Percentiles rank a stretch among this genome's conserved stretches.
These are phyloP conservation scores for Syndactyla subalaris DNA, from an alignment of 2,797 vertebrate genomes.

Conservation along the genomic window DNA sequence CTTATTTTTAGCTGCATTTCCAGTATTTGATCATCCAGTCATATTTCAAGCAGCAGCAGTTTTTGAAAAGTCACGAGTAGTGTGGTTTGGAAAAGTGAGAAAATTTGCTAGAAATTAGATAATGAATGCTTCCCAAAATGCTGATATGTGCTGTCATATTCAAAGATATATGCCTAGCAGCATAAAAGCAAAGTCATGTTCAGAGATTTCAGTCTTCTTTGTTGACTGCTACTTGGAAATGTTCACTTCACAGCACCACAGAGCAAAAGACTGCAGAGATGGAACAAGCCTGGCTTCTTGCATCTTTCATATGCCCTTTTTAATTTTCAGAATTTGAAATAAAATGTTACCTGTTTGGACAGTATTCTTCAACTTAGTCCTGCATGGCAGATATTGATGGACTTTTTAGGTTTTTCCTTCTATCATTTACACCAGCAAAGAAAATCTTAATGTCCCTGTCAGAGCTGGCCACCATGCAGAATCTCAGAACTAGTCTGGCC, in stretches of 20 bases:
- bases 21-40: neutral
- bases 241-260: neutral
- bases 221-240: neutral
- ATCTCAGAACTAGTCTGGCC: neutral
- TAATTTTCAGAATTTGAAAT: neutral
- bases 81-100: constrained; percentile 2
- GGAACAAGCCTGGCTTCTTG: neutral
- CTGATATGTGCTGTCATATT: neutral
- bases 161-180: neutral
- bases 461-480: neutral
- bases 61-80: neutral
- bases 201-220: constrained; percentile 5
- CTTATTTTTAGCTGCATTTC: neutral
- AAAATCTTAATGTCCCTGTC: neutral
- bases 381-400: neutral
- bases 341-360: neutral
- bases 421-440: neutral
- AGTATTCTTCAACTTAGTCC: neutral
- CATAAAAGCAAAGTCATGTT: neutral
- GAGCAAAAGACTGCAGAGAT: neutral
- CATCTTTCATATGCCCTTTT: neutral
- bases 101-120: neutral
- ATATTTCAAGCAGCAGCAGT: neutral
- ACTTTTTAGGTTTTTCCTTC: neutral
- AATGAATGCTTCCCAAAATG: constrained; percentile 43